Evolutionary conservation across 2,888 invertebrate genomes (phyloP).

Genomic region (Amorpha juglandis): DNA sequence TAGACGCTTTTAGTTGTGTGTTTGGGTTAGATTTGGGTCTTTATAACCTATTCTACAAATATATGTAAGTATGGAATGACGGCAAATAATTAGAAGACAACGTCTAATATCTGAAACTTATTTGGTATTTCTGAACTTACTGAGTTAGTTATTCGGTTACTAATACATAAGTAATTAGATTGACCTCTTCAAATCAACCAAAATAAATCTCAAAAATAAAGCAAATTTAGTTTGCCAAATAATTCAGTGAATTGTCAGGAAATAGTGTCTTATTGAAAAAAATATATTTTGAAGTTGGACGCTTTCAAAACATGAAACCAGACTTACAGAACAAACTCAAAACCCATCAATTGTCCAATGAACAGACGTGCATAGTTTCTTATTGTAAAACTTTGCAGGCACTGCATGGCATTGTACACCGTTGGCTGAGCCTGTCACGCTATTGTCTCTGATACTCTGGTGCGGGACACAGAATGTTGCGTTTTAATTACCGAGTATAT

Average conservation of each 20-base stretch:
- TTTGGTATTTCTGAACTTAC: no score
- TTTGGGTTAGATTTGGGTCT: background rate
- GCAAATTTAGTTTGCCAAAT: no score
- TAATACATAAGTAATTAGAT: no score
- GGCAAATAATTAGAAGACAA: no score
- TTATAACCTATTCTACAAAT: no score
- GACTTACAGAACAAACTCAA: background rate
- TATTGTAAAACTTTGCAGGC: conserved; percentile 43
- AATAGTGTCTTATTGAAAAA: no score
- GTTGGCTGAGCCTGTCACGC: conserved; percentile 42
- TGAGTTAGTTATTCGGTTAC: no score
- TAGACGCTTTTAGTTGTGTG: conserved; percentile 4
- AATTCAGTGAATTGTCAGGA: no score
- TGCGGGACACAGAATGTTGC: conserved; percentile 26
- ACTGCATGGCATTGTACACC: conserved; percentile 35
- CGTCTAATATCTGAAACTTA: no score
- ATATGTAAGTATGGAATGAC: no score
- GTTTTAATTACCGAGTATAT: conserved; percentile 6
- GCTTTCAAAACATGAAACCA: background rate
- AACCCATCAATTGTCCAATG: background rate
- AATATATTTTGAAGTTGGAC: background rate
- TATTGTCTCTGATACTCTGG: conserved; percentile 39
- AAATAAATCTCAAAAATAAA: no score
- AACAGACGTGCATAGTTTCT: conserved; percentile 6
- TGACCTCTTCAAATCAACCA: no score